Percentiles rank a stretch among this genome's conserved stretches.
Evolutionary conservation across 2,888 invertebrate genomes (phyloP).

Genomic region (Drosophila leonis): DNA sequence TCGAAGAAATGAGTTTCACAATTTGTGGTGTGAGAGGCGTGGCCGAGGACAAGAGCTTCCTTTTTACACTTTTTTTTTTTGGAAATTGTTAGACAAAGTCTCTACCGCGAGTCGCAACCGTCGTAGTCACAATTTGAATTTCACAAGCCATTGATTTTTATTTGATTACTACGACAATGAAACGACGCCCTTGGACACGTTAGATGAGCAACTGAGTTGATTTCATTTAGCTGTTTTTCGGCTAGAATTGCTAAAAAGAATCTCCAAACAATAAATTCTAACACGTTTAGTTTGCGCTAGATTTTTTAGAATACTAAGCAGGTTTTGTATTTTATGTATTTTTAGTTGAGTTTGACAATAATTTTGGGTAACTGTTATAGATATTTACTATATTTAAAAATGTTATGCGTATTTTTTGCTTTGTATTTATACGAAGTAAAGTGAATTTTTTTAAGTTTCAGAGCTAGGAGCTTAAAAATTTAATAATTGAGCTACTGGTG

Average conservation of each 20-base stretch:
- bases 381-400: no score
- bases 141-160: slow-evolving; percentile 81
- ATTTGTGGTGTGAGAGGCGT: slow-evolving; percentile 1
- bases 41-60: not conserved
- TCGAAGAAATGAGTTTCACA: slow-evolving; percentile 57
- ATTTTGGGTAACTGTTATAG: no score
- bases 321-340: not conserved
- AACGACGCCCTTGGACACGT: slow-evolving; percentile 57
- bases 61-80: not conserved
- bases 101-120: slow-evolving; percentile 31
- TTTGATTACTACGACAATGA: slow-evolving; percentile 78
- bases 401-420: no score
- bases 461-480: no score
- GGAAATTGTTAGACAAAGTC: slow-evolving; percentile 40
- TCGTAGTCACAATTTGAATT: slow-evolving; percentile 75
- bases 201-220: slow-evolving; percentile 33
- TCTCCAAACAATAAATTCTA: not conserved
- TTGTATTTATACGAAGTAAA: no score
- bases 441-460: no score
- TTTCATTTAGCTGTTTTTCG: slow-evolving; percentile 17
- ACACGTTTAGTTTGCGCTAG: not conserved
- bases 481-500: no score
- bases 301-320: not conserved
- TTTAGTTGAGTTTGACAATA: not conserved
- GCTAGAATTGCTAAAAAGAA: not conserved